phyloP scores from a whole-genome alignment of 2,797 vertebrate genomes.

The Antrozous pallidus region DNA sequence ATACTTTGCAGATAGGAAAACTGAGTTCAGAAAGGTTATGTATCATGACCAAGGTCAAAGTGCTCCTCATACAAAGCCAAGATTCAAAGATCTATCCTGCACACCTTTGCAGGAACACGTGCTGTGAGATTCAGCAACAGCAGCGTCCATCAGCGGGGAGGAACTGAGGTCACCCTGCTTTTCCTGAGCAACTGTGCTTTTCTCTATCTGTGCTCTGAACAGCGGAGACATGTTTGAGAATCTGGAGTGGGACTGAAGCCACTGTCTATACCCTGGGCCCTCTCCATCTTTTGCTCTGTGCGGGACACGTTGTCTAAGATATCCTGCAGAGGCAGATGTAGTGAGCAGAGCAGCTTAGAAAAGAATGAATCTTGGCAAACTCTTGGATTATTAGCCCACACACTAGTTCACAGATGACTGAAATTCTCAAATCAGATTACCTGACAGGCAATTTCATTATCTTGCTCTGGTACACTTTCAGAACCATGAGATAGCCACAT shows the following conservation, averaged over 20 bases:
- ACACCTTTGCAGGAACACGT: not conserved
- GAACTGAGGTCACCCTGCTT: not conserved
- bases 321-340: slow-evolving; percentile 13
- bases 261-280: not conserved
- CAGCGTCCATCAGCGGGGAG: not conserved
- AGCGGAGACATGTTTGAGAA: not conserved
- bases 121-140: not conserved
- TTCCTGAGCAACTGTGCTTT: not conserved
- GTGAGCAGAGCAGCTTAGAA: slow-evolving; percentile 44
- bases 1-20: not conserved
- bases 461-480: slow-evolving; percentile 62
- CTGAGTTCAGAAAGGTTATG: not conserved
- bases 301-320: not conserved
- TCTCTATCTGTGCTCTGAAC: not conserved
- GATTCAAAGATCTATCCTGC: not conserved
- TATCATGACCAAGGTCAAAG: not conserved
- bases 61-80: not conserved
- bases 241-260: not conserved
- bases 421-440: slow-evolving; percentile 76
- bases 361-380: slow-evolving; percentile 69
- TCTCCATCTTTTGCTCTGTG: not conserved
- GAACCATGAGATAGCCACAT: slow-evolving; percentile 66
- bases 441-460: slow-evolving; percentile 76
- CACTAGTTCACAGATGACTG: slow-evolving; percentile 63
- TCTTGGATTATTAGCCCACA: slow-evolving; percentile 69